Percentiles rank a stretch among this genome's conserved stretches.
These are phyloP conservation scores for Plebejus melissa DNA, from an alignment of 2,888 invertebrate genomes.

Conservation along the genomic window DNA sequence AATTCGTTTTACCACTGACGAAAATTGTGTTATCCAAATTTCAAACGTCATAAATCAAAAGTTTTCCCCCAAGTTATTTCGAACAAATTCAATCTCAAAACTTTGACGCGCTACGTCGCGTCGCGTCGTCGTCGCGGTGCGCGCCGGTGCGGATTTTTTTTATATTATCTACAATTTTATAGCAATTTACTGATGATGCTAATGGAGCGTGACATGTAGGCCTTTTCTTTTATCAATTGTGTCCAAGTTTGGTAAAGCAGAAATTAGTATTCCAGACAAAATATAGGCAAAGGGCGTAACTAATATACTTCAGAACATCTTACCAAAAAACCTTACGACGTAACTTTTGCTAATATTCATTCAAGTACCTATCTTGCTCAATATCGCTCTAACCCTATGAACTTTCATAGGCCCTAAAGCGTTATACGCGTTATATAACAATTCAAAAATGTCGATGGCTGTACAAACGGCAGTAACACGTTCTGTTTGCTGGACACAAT, in stretches of 20 bases:
- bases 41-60: constrained; percentile 36
- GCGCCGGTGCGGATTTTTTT: not conserved
- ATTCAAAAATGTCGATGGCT: not conserved
- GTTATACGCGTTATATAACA: not conserved
- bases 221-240: not conserved
- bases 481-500: constrained; percentile 74
- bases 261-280: too few relatives aligned
- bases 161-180: not conserved
- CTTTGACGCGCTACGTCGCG: constrained; percentile 21
- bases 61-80: constrained; percentile 34
- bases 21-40: constrained; percentile 35
- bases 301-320: not conserved
- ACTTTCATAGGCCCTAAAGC: not conserved
- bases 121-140: not conserved
- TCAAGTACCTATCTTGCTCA: not conserved
- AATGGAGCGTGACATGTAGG: not conserved
- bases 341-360: not conserved
- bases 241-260: not conserved
- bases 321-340: not conserved
- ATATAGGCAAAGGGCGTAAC: too few relatives aligned
- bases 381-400: not conserved
- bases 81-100: constrained; percentile 35
- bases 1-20: constrained; percentile 31
- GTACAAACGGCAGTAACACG: constrained; percentile 48
- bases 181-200: not conserved